phyloP scores from a whole-genome alignment of 2,888 invertebrate species.

The Ecdyonurus torrentis region DNA sequence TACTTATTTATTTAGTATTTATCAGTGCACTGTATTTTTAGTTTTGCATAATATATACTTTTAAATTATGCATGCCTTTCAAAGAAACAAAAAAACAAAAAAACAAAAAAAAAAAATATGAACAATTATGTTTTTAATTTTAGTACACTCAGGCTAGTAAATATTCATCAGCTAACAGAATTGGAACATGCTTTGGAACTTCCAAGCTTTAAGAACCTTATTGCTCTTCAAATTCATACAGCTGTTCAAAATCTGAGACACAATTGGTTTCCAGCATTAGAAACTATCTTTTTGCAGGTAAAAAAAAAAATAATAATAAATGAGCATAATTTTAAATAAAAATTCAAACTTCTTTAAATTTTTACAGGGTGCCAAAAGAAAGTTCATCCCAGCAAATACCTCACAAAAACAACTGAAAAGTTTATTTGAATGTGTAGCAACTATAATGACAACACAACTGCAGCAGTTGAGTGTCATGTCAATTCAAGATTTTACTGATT shows the following conservation, averaged over 20 bases:
- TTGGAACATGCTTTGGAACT: slow-evolving; percentile 50
- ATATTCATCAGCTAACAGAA: slow-evolving; percentile 36
- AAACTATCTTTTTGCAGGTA: slow-evolving; percentile 43
- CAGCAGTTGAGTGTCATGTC: slow-evolving; percentile 68
- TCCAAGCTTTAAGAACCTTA: slow-evolving; percentile 37
- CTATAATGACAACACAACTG: slow-evolving; percentile 76
- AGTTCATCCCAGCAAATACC: slow-evolving; percentile 45
- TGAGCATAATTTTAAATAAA: slow-evolving; percentile 7
- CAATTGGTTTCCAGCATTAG: slow-evolving; percentile 45
- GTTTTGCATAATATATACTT: too few species aligned
- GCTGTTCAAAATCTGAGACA: slow-evolving; percentile 47
- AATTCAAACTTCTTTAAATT: slow-evolving; percentile 8
- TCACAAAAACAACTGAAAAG: slow-evolving; percentile 47
- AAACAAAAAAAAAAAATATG: too few species aligned
- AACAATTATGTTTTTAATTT: too few species aligned
- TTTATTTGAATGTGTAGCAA: slow-evolving; percentile 72
- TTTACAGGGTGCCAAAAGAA: slow-evolving; percentile 44
- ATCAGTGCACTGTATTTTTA: too few species aligned
- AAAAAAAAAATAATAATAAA: slow-evolving; percentile 10
- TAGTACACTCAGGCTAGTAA: slow-evolving; percentile 43
- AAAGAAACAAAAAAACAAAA: too few species aligned
- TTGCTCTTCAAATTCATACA: slow-evolving; percentile 43
- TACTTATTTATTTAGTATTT: too few species aligned
- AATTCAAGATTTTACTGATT: slow-evolving; percentile 56
- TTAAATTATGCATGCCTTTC: too few species aligned